Evolutionary conservation across 2,113 vertebrate genomes (phyloP).

Genomic region (Nycticebus coucang): DNA sequence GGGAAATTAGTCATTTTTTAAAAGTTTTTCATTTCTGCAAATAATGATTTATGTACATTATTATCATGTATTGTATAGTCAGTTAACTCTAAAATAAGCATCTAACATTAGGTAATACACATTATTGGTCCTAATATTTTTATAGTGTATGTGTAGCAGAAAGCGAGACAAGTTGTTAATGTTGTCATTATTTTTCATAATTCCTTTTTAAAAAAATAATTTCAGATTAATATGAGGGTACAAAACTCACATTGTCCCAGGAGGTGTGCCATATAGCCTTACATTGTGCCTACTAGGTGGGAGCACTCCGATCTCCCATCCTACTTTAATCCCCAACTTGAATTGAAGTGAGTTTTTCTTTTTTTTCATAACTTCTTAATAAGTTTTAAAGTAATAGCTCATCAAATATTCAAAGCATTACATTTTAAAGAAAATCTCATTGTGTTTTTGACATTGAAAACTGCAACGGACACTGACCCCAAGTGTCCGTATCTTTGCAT

Average conservation of each 20-base stretch:
- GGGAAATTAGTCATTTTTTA: neutral
- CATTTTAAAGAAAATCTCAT: slow-evolving; percentile 52
- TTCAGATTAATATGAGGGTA: too few species aligned
- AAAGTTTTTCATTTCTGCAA: slow-evolving; percentile 48
- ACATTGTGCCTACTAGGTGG: too few species aligned
- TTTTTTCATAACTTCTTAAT: slow-evolving; percentile 51
- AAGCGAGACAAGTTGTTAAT: slow-evolving; percentile 4
- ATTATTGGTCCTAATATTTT: slow-evolving; percentile 50
- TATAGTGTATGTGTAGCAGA: neutral
- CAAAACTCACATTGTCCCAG: too few species aligned
- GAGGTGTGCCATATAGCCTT: too few species aligned
- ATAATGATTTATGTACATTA: slow-evolving; percentile 23
- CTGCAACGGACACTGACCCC: neutral
- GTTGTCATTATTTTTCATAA: slow-evolving; percentile 34
- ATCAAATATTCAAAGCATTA: neutral
- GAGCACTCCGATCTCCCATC: too few species aligned
- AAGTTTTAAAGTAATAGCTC: slow-evolving; percentile 35
- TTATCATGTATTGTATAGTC: slow-evolving; percentile 11
- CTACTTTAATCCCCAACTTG: too few species aligned
- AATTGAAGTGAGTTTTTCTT: too few species aligned
- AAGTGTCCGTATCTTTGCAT: neutral
- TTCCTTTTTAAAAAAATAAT: neutral
- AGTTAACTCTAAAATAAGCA: slow-evolving; percentile 36
- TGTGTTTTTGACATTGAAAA: neutral
- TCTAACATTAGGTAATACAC: neutral